Conservation (phyloP, 2,797 vertebrate species). For the Scolopax bukidnonensis region DNA sequence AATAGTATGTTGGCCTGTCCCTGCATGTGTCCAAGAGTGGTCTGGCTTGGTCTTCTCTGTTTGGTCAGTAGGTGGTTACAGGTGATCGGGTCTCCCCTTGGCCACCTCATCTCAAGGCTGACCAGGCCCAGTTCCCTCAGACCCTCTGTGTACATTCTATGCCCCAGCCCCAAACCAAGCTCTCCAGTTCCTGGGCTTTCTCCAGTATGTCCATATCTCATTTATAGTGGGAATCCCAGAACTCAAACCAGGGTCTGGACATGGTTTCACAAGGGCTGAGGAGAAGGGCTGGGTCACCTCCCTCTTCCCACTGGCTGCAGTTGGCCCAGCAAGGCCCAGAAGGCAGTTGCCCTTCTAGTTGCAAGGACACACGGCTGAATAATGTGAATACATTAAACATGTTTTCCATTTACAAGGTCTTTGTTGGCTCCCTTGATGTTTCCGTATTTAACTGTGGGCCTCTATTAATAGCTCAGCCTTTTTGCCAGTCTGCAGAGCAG, state of each 20-base stretch:
- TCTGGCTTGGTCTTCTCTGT: background rate
- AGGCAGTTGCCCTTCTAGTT: rapidly evolving
- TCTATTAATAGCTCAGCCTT: background rate
- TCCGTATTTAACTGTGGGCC: background rate
- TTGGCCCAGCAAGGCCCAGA: rapidly evolving
- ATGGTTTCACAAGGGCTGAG: rapidly evolving
- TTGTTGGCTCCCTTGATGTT: background rate
- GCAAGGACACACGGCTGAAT: rapidly evolving
- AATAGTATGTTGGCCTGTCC: rapidly evolving
- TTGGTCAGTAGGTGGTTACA: background rate
- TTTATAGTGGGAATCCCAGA: background rate
- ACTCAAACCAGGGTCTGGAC: rapidly evolving
- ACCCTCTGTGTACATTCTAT: rapidly evolving
- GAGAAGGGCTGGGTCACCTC: background rate
- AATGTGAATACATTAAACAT: background rate
- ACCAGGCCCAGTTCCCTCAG: background rate
- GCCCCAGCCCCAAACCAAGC: rapidly evolving
- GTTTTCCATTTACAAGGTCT: background rate
- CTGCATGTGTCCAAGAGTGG: rapidly evolving
- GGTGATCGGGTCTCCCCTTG: background rate
- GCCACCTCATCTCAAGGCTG: background rate
- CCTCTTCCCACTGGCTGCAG: rapidly evolving
- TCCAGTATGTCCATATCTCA: rapidly evolving
- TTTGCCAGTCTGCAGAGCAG: background rate
- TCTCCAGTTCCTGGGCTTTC: background rate